Base-by-base conservation (phyloP, 2,113 vertebrate species). In the Gymnogyps californianus region DNA sequence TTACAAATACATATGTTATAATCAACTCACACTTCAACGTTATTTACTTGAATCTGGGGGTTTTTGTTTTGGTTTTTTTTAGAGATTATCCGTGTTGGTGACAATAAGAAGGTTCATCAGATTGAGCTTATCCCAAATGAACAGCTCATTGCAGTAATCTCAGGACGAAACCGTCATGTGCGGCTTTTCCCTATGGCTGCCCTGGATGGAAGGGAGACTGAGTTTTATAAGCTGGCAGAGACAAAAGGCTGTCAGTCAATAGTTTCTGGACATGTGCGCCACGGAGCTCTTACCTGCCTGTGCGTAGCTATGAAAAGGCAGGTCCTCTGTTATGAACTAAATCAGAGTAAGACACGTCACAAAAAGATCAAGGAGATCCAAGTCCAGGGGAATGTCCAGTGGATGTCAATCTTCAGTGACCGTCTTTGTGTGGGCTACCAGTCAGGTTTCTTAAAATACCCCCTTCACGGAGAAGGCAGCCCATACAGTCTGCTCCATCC, bases 91-190 rank as follows among this genome's bases (percentile, higher is more conserved):
- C 98, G 99, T 59, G 99, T 99, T 91, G 99, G 99, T 66, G 99
- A 99, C 97, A 99, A 99, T 91, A 99, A 99, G 98, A 99, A 99
- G 98, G 99, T 99, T 76, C 98, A 99, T 98, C 99, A 99, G 95
- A 98, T 99, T 32, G 99, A 99, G 96, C 98, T 99, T 66, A 99
- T 99, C 82, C 98, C 98, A 10, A 98, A 98, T 16, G 99, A 99
- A 90, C 99, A 99, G 97, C 98, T 99, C 74, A 98, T 99, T 57
- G 99, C 99, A 0, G 99, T 99, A 72, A 99, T 99, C 98, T 99
- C 99, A 5, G 99, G 99, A 92, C 98, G 99, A 93, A 99, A 99
- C 98, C 99, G 99, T 13, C 99, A 99, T 0, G 99, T 99, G 38
- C 99, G 99, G n/a, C 99, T 99, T 72, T 98, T 99, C 93, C 99